Evolutionary conservation across 2,797 vertebrate genomes (phyloP), one percentile per base, ranked within the genome.

Genomic region (Karalla daura): DNA sequence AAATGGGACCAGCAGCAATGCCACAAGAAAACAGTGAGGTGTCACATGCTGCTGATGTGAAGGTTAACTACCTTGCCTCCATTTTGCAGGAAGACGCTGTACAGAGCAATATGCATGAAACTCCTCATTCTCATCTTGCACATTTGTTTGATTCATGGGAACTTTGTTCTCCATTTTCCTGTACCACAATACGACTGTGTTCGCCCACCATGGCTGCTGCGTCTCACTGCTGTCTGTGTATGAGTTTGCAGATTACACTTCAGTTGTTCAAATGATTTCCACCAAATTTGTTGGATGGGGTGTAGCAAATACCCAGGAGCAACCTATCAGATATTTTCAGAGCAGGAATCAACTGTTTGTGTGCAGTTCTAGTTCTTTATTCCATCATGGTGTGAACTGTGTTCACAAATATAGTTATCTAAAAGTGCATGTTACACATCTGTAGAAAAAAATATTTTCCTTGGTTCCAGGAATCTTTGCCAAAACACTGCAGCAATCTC

Each of bases 401-500:
- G 8, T 7, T 37, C 14, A 15, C 5, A 36, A 15, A n/a, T n/a
- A 15, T 37, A 4, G 11, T 10, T 33, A 33, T 36, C 15, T 37
- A 5, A 37, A 35, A 30, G 5, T 27, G 10, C 8, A 23, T 10
- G 41, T 33, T 45, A 17, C 5, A 36, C 21, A 56, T 27, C 30
- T 50, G 30, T 35, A 37, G 6, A 50, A 37, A 33, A 9, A 43
- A 25, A 2, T 41, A 1, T 25, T 21, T 15, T 32, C 12, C 4
- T 35, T 27, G 15, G 21, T 46, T 15, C 7, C 10, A 27, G 8
- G 32, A 35, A n/a, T 50, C 27, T 61, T 23, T 72, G 45, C n/a
- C 49, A 55, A 64, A 60, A 55, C 28, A 27, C n/a, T 21, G 2
- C 27, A 51, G 21, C n/a, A 52, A 12, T 50, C 30, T 55, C 28